Evolutionary conservation across 2,797 vertebrate genomes (phyloP), one percentile per base, ranked within the genome.

Genomic region (Emydoidea blandingii): DNA sequence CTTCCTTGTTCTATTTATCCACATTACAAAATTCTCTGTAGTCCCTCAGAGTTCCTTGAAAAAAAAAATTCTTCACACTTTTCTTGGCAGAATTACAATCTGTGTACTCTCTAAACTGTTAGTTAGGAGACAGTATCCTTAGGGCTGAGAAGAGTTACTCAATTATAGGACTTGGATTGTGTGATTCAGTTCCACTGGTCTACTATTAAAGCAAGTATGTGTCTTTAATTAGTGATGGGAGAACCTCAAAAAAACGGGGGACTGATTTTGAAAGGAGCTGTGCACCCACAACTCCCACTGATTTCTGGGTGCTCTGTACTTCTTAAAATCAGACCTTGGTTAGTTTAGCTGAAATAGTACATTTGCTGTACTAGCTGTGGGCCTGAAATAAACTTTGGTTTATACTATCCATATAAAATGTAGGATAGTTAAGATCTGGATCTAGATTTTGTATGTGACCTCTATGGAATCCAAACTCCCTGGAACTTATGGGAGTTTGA

Each of bases 1-100:
- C 74, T n/a, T 82, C 1, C 4, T 91, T 3, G 11, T 91, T 95
- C 47, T 81, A 1, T 84, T 95, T 31, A 68, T 91, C 72, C 50
- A 53, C 12, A 8, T 88, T 91, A 57, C 89, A 82, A 92, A 85
- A 50, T 76, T 50, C 44, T 79, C 18, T 93, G 31, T 15, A 29
- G 19, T 44, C 52, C 25, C 37, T 89, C 50, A 31, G 37, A 47
- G 3, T 72, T 2, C 37, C 8, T 91, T 86, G 34, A 2, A 3
- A 56, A 79, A 14, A 6, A 68, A 23, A 72, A 31, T 29, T 50
- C 6, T 80, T 86, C n/a, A 81, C 8, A 72, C 1, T 82, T 92
- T 72, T 92, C 85, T 95, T 87, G 79, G 4, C 34, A 91, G 84
- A 93, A 91, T 91, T 94, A 85, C 89, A 85, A 93, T 94, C 85